Base-by-base conservation (phyloP, 2,113 vertebrate species). In the Elgaria multicarinata region DNA sequence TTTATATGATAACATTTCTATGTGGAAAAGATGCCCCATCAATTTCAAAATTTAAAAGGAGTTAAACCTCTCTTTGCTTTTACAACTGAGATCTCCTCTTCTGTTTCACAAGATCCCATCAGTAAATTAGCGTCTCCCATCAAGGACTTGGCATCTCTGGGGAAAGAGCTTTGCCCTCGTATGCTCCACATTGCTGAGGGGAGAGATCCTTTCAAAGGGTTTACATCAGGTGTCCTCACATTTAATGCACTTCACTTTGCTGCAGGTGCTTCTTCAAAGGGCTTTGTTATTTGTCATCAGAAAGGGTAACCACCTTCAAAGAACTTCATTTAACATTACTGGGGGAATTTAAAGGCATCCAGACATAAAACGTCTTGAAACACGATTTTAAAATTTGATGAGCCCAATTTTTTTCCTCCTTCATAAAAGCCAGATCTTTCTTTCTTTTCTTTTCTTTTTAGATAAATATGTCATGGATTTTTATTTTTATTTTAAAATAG, bases 171-270 rank as follows among this genome's bases (percentile, higher is more conserved):
- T 86, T 91, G 42, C 81, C 72, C 69, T 90, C 82, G 44, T 84
- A 77, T 26, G 3, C 77, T 58, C 87, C 16, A 10, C 28, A 1
- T 26, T 83, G 87, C 64, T 88, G 81, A 85, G 76, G 64, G n/a
- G 42, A 75, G 42, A 75, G 87, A n/a, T 46, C 58, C 64, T n/a
- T 86, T 92, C 86, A 91, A 95, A 83, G 81, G 46, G 31, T 90
- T 86, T 67, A 76, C 84, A 36, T 58, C 77, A 85, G 8, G 44
- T 90, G 67, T 26, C 46, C 84, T 90, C 50, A n/a, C 39, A 91
- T 89, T 44, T 46, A 76, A 90, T 90, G 42, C 64, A 42, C 75
- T 85, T 87, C 80, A 8, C 22, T 91, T 92, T 71, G 71, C 89
- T 93, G 71, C 50, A 88, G 82, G n/a, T 88, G 46, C 13, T 85